Base-by-base conservation (phyloP, 2,797 vertebrate genomes). In the Bradypus variegatus region DNA sequence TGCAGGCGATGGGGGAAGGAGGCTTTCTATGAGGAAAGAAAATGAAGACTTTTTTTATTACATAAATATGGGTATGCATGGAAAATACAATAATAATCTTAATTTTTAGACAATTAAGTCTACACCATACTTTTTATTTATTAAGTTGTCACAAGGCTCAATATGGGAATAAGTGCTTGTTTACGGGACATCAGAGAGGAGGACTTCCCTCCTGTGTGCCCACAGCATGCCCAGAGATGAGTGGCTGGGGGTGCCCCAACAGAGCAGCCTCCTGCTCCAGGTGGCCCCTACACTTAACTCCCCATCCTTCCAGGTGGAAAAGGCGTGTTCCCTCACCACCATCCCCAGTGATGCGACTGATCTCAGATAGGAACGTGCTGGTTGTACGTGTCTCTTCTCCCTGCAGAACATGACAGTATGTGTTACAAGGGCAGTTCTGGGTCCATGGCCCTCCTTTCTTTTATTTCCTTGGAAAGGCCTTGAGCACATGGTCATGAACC, bases 401-500 rank as follows among this genome's bases (percentile, higher is more conserved):
- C 1, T 0, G 33, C 58, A 55, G 75, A 38, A 2, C 10, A 27
- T 45, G 3, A 45, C 2, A 11, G 11, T 6, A 18, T 2, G 2
- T 7, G 21, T 8, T 8, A 5, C 27, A 50, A 33, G 36, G n/a
- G 15, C 1, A 18, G 6, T 10, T 1, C 38, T 25, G 45, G n/a
- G 31, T 11, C 27, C 45, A 75, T 12, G 5, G 31, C 4, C 31
- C 29, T 2, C 36, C 19, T 7, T 7, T 14, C 7, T 3, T 8
- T 64, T 25, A 21, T 25, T 80, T 4, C 10, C 0, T 0, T 0
- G 31, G 45, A 14, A 0, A 2, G 50, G 8, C 4, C 13, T n/a
- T 10, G 2, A 45, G 82, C 19, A 50, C 27, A 10, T 3, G 2
- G 19, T 38, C 7, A 5, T 5, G 21, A 31, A n/a, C 12, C 18